These are phyloP conservation scores for Drosophila ohnishii DNA, from an alignment of 1,140 invertebrate species.

Conservation along the genomic window DNA sequence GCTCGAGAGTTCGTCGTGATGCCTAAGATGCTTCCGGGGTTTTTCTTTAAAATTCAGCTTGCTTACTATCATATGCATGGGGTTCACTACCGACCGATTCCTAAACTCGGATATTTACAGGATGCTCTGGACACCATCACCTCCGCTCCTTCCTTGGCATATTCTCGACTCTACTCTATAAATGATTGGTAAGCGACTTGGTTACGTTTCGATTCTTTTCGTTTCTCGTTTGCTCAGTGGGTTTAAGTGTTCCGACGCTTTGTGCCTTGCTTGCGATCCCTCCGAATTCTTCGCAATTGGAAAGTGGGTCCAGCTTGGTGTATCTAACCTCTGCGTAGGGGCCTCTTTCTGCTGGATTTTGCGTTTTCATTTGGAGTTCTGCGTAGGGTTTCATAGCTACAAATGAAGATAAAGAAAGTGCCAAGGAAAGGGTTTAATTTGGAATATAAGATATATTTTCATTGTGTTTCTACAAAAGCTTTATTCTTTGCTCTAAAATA, in stretches of 20 bases:
- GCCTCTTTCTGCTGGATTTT: conserved; percentile 19
- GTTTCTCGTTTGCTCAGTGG: conserved; percentile 67
- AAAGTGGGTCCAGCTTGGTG: conserved; percentile 6
- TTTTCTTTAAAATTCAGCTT: conserved; percentile 68
- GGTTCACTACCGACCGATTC: conserved; percentile 46
- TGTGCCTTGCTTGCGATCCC: conserved; percentile 25
- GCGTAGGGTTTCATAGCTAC: conserved; percentile 57
- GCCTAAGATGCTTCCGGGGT: conserved; percentile 23
- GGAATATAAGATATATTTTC: background rate
- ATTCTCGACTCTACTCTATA: conserved; percentile 53
- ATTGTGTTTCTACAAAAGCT: background rate
- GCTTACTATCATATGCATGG: conserved; percentile 53
- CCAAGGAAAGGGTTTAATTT: background rate
- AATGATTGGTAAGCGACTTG: conserved; percentile 64
- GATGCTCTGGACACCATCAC: conserved; percentile 43
- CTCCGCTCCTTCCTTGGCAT: conserved; percentile 65
- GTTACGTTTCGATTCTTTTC: conserved; percentile 38
- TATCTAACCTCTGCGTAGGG: conserved; percentile 39
- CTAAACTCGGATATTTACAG: conserved; percentile 67
- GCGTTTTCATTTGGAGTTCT: conserved; percentile 40
- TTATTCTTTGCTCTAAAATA: too few species aligned
- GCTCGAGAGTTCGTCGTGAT: conserved; percentile 13
- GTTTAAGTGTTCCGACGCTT: conserved; percentile 69
- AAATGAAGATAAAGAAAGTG: background rate
- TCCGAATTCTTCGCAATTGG: background rate